A percentile compares a stretch with the other conserved stretches of the same genome.
Evolutionary conservation across 2,797 vertebrate genomes (phyloP).

Genomic region (Agapornis canus): DNA sequence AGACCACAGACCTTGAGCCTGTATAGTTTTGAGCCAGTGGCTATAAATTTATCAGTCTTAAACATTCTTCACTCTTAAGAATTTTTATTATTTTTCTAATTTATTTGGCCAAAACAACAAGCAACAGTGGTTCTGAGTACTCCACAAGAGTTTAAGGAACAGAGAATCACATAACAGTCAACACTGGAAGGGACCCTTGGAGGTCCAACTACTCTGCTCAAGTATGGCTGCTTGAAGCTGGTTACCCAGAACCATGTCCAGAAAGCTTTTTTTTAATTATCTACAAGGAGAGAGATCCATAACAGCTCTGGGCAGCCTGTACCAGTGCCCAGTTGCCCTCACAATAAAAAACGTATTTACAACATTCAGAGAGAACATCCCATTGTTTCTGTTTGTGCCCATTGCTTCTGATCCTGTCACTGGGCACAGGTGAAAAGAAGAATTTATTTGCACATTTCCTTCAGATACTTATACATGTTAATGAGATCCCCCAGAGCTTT

Average conservation of each 20-base stretch:
- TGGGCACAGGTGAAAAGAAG: neutral
- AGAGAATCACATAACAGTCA: neutral
- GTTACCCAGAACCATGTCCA: neutral
- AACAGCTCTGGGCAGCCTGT: neutral
- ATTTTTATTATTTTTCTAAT: neutral
- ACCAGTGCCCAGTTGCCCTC: neutral
- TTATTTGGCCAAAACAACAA: neutral
- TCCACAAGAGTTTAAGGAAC: neutral
- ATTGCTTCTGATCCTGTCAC: neutral
- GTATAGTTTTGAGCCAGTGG: neutral
- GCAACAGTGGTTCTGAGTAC: neutral
- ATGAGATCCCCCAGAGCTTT: neutral
- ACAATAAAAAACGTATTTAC: neutral
- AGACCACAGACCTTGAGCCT: neutral
- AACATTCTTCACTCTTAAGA: fast-evolving
- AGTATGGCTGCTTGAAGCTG: neutral
- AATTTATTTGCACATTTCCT: neutral
- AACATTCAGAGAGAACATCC: neutral
- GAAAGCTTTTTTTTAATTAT: neutral
- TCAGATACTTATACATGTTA: neutral
- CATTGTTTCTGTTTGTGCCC: neutral
- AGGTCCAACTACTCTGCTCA: neutral
- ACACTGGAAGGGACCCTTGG: fast-evolving
- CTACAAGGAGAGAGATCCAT: neutral
- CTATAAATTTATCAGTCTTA: neutral